Percentiles rank a stretch among this genome's conserved stretches.
phyloP scores from a whole-genome alignment of 1,140 invertebrate genomes.

The Polypedilum vanderplanki region DNA sequence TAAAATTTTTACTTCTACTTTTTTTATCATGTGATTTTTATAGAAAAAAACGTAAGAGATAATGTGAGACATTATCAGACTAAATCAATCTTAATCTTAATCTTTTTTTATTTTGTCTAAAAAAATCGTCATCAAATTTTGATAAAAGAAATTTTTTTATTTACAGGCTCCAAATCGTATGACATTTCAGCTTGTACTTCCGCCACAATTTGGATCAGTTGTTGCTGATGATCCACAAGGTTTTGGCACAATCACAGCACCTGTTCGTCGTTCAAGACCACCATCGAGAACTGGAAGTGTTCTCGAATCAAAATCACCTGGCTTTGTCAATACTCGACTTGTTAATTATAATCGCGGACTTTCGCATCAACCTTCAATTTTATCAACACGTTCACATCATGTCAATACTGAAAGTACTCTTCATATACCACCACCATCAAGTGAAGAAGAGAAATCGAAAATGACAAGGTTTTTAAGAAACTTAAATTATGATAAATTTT shows the following conservation, averaged over 20 bases:
- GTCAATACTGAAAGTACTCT: not conserved
- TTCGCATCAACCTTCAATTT: slow-evolving; percentile 25
- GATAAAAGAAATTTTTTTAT: not conserved
- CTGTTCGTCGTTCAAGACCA: not conserved
- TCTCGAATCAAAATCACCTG: slow-evolving; percentile 11
- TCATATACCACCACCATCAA: slow-evolving; percentile 18
- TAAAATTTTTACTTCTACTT: too few relatives aligned
- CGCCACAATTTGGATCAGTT: not conserved
- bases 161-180: not conserved
- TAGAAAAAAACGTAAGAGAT: too few relatives aligned
- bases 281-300: not conserved
- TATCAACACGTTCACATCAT: not conserved
- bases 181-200: slow-evolving; percentile 3
- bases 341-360: slow-evolving; percentile 6
- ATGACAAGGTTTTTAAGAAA: slow-evolving; percentile 16
- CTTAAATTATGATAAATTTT: not conserved
- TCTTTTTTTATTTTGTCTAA: too few relatives aligned
- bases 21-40: too few relatives aligned
- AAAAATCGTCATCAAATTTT: too few relatives aligned
- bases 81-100: too few relatives aligned
- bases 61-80: too few relatives aligned
- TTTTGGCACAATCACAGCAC: not conserved
- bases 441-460: slow-evolving; percentile 22
- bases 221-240: not conserved
- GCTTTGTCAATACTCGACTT: not conserved